Evolutionary conservation across 2,797 vertebrate species (phyloP), one percentile per base, ranked within the genome.

Genomic region (Bucorvus abyssinicus): DNA sequence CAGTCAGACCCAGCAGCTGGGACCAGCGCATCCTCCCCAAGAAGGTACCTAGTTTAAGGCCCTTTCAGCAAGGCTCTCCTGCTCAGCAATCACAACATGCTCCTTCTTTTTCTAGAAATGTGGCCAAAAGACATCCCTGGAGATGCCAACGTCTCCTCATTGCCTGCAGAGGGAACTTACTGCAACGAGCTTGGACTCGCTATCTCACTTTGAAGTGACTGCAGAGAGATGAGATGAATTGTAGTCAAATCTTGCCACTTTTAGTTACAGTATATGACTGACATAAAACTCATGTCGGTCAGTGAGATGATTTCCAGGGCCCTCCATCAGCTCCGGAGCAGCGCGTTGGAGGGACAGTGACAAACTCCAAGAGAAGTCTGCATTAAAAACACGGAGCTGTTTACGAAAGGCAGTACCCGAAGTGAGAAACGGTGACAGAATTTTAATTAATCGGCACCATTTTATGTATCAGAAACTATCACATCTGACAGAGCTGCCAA

Each of bases 401-500:
- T 94, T 10, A 20, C 3, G 6, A 63, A 75, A 84, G 18, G 38
- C 52, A 64, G 34, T 0, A 3, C 34, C 65, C 50, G 40, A 64
- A 88, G 79, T 49, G 53, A 87, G 68, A 26, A 57, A 42, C 92
- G 57, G 93, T 78, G 89, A 65, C 34, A 38, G 68, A 55, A 55
- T 47, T 56, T 60, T 89, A 84, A 77, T 85, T 89, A 89, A 92
- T 47, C 77, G 84, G 53, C 63, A 40, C 70, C 60, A 12, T 52
- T 85, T 87, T 85, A 69, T 49, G 30, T 59, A 70, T 75, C 75
- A 65, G 83, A 47, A 94, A 92, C 57, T 56, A 89, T 53, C 92
- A 55, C 75, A 83, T 87, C 74, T 94, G 92, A 86, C 89, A 89
- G 61, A 91, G 52, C 81, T 93, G 75, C 71, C 93, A 96, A 75